Evolutionary conservation across 1,140 invertebrate species (phyloP).

Genomic region (Adoxophyes honmai): DNA sequence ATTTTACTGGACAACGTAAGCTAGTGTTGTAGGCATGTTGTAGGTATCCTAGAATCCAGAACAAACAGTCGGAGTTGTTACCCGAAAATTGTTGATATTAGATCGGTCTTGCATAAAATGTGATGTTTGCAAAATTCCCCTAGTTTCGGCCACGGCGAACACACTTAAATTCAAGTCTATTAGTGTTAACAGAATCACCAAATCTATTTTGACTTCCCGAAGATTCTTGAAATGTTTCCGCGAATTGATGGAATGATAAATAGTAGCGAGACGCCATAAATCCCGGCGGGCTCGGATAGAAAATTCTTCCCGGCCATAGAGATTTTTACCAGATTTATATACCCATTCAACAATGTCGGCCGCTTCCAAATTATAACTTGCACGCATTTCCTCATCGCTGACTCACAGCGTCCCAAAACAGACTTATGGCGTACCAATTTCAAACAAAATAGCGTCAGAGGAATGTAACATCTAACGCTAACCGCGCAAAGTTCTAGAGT

Average conservation of each 20-base stretch:
- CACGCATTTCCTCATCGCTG: conserved; percentile 72
- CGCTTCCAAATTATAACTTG: conserved; percentile 71
- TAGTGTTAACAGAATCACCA: neutral
- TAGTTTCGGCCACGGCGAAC: no score
- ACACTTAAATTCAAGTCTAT: no score
- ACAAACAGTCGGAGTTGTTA: no score
- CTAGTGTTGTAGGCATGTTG: no score
- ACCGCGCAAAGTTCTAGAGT: conserved; percentile 19
- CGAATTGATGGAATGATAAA: conserved; percentile 3
- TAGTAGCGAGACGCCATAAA: neutral
- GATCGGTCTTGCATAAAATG: no score
- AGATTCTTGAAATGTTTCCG: neutral
- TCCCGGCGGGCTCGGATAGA: neutral
- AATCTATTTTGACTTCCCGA: conserved; percentile 1
- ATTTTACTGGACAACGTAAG: no score
- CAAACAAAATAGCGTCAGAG: conserved; percentile 22
- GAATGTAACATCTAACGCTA: conserved; percentile 24
- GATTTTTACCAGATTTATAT: conserved; percentile 59
- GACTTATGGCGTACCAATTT: conserved; percentile 64
- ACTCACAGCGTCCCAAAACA: conserved; percentile 70
- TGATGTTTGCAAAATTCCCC: no score
- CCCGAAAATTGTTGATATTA: no score
- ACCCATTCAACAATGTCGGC: conserved; percentile 71
- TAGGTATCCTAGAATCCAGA: no score
- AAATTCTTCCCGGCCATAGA: conserved; percentile 28